These are phyloP conservation scores for Tympanuchus pallidicinctus DNA, from an alignment of 2,113 vertebrate species.

Conservation along the genomic window DNA sequence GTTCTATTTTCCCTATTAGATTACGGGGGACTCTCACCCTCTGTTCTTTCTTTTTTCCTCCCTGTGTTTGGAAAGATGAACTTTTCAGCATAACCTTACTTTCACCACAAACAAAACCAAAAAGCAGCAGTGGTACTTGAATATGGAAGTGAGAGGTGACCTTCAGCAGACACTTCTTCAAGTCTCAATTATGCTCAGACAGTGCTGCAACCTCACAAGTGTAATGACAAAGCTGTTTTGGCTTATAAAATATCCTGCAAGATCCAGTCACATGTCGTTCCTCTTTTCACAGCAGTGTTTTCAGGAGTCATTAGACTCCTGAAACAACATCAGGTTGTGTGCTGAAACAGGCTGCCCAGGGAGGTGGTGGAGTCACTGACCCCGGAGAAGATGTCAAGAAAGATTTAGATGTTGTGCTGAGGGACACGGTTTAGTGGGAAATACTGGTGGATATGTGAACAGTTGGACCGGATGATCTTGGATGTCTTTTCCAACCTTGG, in stretches of 20 bases:
- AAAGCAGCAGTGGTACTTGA: background rate
- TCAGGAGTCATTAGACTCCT: background rate
- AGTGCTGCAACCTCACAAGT: background rate
- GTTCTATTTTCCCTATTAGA: background rate
- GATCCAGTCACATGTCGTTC: background rate
- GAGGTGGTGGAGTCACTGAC: too few relatives aligned
- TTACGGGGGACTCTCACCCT: fast-evolving
- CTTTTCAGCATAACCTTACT: background rate
- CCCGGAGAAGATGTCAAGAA: too few relatives aligned
- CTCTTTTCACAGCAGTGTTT: background rate
- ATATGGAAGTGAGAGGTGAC: fast-evolving
- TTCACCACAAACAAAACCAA: fast-evolving
- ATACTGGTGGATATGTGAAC: too few relatives aligned
- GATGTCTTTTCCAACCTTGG: too few relatives aligned
- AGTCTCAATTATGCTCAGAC: background rate
- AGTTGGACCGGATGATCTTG: too few relatives aligned
- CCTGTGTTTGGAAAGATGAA: too few relatives aligned
- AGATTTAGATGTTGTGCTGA: too few relatives aligned
- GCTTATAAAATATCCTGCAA: background rate
- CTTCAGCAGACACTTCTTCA: fast-evolving
- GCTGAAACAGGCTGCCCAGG: too few relatives aligned
- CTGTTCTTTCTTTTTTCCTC: background rate
- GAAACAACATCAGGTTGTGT: too few relatives aligned
- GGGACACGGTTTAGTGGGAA: too few relatives aligned
- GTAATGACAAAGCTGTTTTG: background rate